These are phyloP conservation scores for Quadroppia sp. DNA, from an alignment of 2,888 invertebrate genomes.

Conservation along the genomic window DNA sequence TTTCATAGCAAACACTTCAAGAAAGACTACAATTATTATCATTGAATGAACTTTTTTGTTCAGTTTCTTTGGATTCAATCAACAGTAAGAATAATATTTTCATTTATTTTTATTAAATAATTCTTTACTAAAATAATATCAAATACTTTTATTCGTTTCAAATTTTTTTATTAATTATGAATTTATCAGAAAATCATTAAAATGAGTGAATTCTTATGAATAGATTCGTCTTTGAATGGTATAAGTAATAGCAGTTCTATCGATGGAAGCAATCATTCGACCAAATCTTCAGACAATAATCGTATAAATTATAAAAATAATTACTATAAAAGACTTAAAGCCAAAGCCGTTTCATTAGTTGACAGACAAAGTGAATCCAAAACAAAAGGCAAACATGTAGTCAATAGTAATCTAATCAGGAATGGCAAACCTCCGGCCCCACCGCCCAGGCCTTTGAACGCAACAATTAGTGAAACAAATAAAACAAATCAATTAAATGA, in stretches of 20 bases:
- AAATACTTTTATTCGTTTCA: no score
- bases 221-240: constrained; percentile 44
- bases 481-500: constrained; percentile 28
- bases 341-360: constrained; percentile 17
- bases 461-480: constrained; percentile 16
- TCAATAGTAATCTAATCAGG: not conserved
- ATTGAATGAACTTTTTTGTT: not conserved
- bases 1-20: constrained; percentile 15
- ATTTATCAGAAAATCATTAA: no score
- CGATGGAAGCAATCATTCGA: constrained; percentile 79
- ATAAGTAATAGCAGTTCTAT: constrained; percentile 68
- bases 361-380: constrained; percentile 1
- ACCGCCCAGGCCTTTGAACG: constrained; percentile 1
- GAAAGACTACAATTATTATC: constrained; percentile 16
- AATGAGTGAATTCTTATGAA: not conserved
- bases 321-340: constrained; percentile 15
- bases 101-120: no score
- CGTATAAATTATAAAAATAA: constrained; percentile 12
- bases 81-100: not conserved
- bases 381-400: not conserved
- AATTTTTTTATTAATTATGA: no score
- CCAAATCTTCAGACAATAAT: not conserved
- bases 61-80: not conserved
- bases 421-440: constrained; percentile 12
- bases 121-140: no score